Conservation (phyloP, 1,140 invertebrate genomes). For the Odontomachus brunneus region DNA sequence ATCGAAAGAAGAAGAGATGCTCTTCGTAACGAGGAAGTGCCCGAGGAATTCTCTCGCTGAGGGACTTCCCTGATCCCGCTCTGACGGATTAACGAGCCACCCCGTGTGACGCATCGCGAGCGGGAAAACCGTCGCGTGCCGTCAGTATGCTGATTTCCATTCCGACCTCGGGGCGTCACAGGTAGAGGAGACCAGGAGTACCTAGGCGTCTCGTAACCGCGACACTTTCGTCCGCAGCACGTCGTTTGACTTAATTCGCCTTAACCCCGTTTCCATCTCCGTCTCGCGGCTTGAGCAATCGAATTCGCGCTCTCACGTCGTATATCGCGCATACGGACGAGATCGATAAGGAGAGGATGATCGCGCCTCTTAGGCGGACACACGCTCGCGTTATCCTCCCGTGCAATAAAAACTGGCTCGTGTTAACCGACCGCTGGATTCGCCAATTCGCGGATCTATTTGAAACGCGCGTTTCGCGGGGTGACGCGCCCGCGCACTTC, state of each 20-base stretch:
- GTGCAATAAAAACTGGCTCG: not conserved
- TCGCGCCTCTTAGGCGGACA: not conserved
- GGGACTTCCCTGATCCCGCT: not conserved
- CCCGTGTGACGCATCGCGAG: not conserved
- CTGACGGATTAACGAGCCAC: not conserved
- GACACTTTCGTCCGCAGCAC: not conserved
- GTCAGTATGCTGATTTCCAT: not conserved
- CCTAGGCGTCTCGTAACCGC: not conserved
- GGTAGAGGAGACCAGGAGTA: too few species aligned
- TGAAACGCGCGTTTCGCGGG: not conserved
- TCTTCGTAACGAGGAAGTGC: too few species aligned
- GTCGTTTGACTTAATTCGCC: constrained; percentile 15
- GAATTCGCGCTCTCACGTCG: not conserved
- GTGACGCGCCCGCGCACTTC: not conserved
- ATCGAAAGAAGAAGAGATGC: too few species aligned
- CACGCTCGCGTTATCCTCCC: not conserved
- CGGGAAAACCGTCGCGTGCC: constrained; percentile 6
- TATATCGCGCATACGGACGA: not conserved
- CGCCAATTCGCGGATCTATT: constrained; percentile 3
- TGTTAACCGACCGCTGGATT: not conserved
- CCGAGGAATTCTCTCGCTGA: not conserved
- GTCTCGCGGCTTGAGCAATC: not conserved
- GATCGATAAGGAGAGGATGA: constrained; percentile 48
- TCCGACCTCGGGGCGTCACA: not conserved
- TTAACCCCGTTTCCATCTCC: not conserved